Evolutionary conservation across 2,113 vertebrate species (phyloP).

Genomic region (Charadrius vociferus): DNA sequence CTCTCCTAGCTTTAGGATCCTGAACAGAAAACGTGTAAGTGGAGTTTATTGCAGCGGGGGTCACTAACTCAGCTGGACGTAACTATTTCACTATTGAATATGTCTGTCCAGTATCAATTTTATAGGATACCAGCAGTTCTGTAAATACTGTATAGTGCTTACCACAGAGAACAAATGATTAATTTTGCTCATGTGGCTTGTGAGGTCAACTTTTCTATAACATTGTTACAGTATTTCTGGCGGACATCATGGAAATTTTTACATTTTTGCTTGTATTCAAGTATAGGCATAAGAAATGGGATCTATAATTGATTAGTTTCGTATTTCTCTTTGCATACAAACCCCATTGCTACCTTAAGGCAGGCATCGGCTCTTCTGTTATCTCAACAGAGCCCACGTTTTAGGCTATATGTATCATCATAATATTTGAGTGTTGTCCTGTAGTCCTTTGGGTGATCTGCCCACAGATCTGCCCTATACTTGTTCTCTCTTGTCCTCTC

Average conservation of each 20-base stretch:
- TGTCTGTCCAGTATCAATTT: neutral
- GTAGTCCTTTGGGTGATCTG: neutral
- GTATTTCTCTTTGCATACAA: neutral
- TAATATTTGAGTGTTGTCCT: neutral
- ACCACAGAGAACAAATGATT: neutral
- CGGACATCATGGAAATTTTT: neutral
- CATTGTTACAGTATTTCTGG: neutral
- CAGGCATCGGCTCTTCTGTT: neutral
- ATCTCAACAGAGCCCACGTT: neutral
- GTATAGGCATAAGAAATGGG: neutral
- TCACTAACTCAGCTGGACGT: neutral
- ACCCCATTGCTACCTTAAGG: neutral
- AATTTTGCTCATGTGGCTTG: neutral
- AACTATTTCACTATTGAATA: neutral
- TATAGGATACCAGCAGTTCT: neutral
- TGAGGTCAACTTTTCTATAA: neutral
- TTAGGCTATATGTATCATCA: neutral
- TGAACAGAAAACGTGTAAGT: neutral
- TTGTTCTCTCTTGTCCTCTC: neutral
- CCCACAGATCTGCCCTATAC: neutral
- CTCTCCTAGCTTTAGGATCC: neutral
- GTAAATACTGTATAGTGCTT: neutral
- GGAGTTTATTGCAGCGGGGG: neutral
- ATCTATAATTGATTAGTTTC: neutral
- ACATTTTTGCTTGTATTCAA: neutral